A percentile compares a stretch with the other conserved stretches of the same genome.
phyloP scores from a whole-genome alignment of 2,888 invertebrate genomes.

The Crematogaster levior region DNA sequence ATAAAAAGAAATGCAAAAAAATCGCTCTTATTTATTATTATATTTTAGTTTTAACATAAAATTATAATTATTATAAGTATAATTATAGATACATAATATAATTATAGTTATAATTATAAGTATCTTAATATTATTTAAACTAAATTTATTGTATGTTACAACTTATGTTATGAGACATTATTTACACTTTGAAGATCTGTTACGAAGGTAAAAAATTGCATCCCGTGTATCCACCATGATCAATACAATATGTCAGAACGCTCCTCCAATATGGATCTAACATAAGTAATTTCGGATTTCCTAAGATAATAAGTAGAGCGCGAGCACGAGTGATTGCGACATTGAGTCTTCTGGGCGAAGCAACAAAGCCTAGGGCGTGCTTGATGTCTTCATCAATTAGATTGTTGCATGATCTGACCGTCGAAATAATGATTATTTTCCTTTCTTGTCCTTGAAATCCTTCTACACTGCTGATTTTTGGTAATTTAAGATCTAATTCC shows the following conservation, averaged over 20 bases:
- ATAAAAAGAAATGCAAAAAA: neutral
- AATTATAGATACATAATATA: neutral
- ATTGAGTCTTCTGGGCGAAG: constrained; percentile 93
- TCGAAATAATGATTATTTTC: constrained; percentile 91
- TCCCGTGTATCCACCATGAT: constrained; percentile 90
- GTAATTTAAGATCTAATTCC: constrained; percentile 86
- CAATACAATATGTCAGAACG: constrained; percentile 88
- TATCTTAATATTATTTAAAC: neutral
- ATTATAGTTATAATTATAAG: neutral
- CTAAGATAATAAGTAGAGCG: constrained; percentile 92
- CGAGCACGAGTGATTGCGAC: constrained; percentile 95
- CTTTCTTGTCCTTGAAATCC: constrained; percentile 95
- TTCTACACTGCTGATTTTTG: constrained; percentile 93
- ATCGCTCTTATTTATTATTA: neutral
- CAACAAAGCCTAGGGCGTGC: constrained; percentile 90
- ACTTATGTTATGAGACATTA: neutral
- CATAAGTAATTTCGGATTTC: constrained; percentile 91
- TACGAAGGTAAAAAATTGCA: constrained; percentile 87
- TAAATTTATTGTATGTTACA: neutral
- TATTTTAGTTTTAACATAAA: neutral
- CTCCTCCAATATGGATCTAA: constrained; percentile 90
- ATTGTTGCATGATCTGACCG: constrained; percentile 87
- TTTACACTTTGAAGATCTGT: constrained; percentile 11
- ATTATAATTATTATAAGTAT: neutral
- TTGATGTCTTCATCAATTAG: constrained; percentile 85